Conservation (phyloP, 2,113 vertebrate genomes). For the Brachionichthys hirsutus region DNA sequence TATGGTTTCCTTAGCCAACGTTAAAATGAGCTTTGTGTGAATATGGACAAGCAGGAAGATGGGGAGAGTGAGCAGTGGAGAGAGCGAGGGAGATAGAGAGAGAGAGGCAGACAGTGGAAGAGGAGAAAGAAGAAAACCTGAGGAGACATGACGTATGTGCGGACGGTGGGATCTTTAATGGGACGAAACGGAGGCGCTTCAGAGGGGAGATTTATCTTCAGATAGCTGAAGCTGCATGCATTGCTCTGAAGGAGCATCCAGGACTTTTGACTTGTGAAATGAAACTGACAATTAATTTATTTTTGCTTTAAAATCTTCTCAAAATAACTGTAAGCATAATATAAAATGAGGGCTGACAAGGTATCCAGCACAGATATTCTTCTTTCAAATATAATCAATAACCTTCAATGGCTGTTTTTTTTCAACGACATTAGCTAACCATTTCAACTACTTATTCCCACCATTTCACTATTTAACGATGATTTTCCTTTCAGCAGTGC, state of each 20-base stretch:
- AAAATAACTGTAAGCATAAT: too few species aligned
- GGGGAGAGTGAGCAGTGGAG: conserved; percentile 5
- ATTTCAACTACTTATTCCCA: too few species aligned
- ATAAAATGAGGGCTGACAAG: too few species aligned
- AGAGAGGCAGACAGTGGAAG: conserved; percentile 40
- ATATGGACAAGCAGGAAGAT: conserved; percentile 6
- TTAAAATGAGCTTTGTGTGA: conserved; percentile 47
- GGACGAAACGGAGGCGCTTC: conserved; percentile 8
- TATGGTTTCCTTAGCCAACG: conserved; percentile 40
- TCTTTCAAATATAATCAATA: too few species aligned
- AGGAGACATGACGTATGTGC: conserved; percentile 44
- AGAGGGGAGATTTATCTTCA: conserved; percentile 7
- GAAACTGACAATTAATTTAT: background rate
- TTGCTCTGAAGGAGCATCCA: background rate
- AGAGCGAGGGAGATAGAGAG: background rate
- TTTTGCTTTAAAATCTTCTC: too few species aligned
- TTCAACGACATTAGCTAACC: too few species aligned
- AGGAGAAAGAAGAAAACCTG: conserved; percentile 26
- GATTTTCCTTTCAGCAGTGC: too few species aligned
- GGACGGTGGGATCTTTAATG: conserved; percentile 33
- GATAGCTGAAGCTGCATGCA: background rate
- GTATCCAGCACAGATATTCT: too few species aligned
- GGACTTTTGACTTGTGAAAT: background rate
- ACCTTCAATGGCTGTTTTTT: too few species aligned
- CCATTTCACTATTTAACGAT: too few species aligned